Conservation (phyloP, 2,113 vertebrate genomes). For the Arenaria interpres region DNA sequence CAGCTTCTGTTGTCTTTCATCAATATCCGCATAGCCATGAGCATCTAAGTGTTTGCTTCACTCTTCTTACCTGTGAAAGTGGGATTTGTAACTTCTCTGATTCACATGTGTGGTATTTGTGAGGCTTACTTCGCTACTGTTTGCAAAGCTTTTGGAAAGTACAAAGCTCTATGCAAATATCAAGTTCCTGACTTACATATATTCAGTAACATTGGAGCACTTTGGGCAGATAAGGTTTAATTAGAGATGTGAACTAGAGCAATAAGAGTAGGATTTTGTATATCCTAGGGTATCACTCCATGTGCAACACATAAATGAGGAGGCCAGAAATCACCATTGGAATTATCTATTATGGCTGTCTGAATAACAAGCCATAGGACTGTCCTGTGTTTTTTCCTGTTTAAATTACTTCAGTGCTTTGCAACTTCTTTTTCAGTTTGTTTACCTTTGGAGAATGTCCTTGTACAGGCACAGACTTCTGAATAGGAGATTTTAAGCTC, state of each 20-base stretch:
- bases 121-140: neutral
- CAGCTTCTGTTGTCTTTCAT: neutral
- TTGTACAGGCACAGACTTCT: neutral
- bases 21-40: neutral
- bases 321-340: neutral
- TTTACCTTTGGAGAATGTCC: neutral
- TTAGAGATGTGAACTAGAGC: neutral
- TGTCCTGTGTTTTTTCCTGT: neutral
- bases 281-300: neutral
- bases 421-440: neutral
- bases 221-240: constrained; percentile 43
- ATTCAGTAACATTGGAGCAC: neutral
- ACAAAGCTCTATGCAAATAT: constrained; percentile 40
- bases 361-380: neutral
- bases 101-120: neutral
- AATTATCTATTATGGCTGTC: neutral
- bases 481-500: neutral
- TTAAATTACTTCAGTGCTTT: neutral
- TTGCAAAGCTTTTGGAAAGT: constrained; percentile 29
- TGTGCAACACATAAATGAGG: neutral
- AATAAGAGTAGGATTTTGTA: constrained; percentile 21
- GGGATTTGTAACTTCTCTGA: neutral
- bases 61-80: neutral
- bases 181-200: neutral
- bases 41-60: neutral